Evolutionary conservation across 2,888 invertebrate genomes (phyloP), one percentile per base, ranked within the genome.

Genomic region (Leucophenga maculata): DNA sequence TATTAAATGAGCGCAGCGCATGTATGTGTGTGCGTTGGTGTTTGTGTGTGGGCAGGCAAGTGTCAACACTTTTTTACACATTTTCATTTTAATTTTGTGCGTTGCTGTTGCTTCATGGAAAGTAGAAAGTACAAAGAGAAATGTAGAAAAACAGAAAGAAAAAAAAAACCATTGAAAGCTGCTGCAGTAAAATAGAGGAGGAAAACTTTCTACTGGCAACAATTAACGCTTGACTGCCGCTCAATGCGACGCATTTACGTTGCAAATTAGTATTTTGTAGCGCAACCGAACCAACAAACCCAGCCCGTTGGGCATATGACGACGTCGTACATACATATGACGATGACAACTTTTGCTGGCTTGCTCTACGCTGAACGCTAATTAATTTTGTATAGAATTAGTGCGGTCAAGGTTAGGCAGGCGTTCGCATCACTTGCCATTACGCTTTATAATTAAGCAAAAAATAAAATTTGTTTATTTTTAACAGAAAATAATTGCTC

Each of bases 171-270:
- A 26, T 26, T 26, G 26, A 26, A 26, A 26, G 26, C 26, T 26
- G 26, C 11, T 39, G 39, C 26, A 26, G 26, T 26, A 26, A 26
- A 26, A n/a, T n/a, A 32, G 32, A 39, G 11, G 39, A 11, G 11
- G 6, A 39, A 1, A 39, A 39, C 39, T 39, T 26, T 26, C 26
- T 26, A 26, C 26, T 4, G 16, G 54, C 26, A n/a, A 39, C 67
- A 60, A 64, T 67, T 57, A 65, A 67, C 80, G 83, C 83, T 75
- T 83, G 76, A 78, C 70, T 80, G 77, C 64, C 75, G 64, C 65
- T 74, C 70, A 83, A 83, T 75, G 75, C 74, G 73, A 75, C 31
- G 39, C 16, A 3, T 57, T 59, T 22, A 65, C 52, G 59, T 22
- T 69, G 60, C 60, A 52, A 68, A 82, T 81, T 80, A 82, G 78